Base-by-base conservation (phyloP, 1,140 invertebrate species). In the Popillia japonica region DNA sequence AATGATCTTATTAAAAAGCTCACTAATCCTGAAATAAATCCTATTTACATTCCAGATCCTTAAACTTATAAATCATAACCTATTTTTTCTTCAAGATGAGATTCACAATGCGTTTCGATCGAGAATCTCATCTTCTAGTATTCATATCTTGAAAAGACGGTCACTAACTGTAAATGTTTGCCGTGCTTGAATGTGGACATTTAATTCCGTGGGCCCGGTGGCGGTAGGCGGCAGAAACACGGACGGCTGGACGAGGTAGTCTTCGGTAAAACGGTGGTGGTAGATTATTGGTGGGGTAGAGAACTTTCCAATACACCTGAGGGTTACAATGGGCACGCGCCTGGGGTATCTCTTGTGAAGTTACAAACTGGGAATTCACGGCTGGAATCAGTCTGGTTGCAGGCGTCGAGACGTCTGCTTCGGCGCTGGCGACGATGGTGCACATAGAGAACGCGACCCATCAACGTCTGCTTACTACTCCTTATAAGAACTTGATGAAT, bases 241-340 rank as follows among this genome's bases (percentile, higher is more conserved):
- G 10, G 17, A 20, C 22, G n/a, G n/a, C n/a, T n/a, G n/a, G n/a
- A n/a, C n/a, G n/a, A n/a, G 61, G 22, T 64, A 20, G 61, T 64
- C 61, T 64, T 64, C 61, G 22, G 61, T 27, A 22, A 64, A 64
- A 64, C 59, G 61, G 61, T 64, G 61, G 61, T 64, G 61, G 61
- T 20, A 64, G 61, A 64, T 64, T 64, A 64, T 64, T 64, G 61
- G 61, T 64, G 61, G 61, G 61, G 61, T 20, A n/a, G n/a, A 64
- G 3, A 64, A 64, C 61, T 64, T 64, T 64, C 61, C 61, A 64
- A 64, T 64, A 64, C 61, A 64, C 61, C 61, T 64, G 61, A 64
- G 61, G 61, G 61, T 64, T 64, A 64, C 61, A 64, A 64, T 64
- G 61, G 61, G 61, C 61, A 64, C 61, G 61, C 61, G 61, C 61